Percentiles rank a stretch among this genome's conserved stretches.
Conservation (phyloP, 2,113 vertebrate genomes). For the Promerops cafer region DNA sequence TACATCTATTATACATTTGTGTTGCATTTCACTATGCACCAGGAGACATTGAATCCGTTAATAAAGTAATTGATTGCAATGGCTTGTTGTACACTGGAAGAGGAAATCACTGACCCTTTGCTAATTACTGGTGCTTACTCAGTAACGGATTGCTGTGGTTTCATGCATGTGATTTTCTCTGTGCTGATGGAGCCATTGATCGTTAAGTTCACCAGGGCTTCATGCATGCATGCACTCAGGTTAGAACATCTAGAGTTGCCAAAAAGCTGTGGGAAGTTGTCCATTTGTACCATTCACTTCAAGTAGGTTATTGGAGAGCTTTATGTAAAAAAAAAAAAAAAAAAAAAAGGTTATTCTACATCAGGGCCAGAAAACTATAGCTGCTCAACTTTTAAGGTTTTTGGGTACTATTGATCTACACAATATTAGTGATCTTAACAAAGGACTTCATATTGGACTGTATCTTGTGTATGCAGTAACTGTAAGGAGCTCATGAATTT, state of each 20-base stretch:
- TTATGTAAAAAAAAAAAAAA: not conserved
- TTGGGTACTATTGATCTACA: not conserved
- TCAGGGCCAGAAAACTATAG: not conserved
- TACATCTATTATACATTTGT: not conserved
- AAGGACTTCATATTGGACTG: not conserved
- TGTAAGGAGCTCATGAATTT: not conserved
- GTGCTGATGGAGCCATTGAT: not conserved
- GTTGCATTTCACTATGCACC: not conserved
- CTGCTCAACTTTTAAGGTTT: not conserved
- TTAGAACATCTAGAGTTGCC: not conserved
- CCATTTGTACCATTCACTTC: not conserved
- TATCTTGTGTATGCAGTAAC: not conserved
- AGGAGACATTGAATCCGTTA: not conserved
- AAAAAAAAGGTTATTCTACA: not conserved
- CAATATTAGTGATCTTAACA: not conserved
- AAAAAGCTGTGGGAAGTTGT: not conserved
- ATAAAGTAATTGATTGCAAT: not conserved
- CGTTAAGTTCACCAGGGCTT: not conserved
- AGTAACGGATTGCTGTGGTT: not conserved
- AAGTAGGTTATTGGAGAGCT: not conserved
- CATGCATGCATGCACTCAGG: not conserved
- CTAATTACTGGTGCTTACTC: not conserved
- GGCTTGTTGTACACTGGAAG: not conserved
- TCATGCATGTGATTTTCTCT: not conserved
- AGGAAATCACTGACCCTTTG: not conserved